Conservation (phyloP, 2,113 vertebrate genomes). For the Lasiurus cinereus region DNA sequence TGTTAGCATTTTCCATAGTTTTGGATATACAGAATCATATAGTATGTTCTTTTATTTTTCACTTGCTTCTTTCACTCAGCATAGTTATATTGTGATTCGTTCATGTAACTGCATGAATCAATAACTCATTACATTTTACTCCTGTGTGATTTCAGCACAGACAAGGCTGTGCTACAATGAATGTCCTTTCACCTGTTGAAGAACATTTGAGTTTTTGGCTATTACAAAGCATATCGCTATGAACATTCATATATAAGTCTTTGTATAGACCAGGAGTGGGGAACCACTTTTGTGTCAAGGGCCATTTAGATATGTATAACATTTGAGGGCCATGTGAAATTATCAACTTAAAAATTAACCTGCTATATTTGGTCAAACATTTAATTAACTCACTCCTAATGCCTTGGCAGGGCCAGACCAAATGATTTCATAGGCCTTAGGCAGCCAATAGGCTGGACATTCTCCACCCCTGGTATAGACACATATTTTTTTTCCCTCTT, state of each 20-base stretch:
- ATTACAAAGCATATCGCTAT: not conserved
- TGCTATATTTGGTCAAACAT: no score
- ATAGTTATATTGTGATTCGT: not conserved
- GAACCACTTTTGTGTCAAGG: no score
- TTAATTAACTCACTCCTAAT: no score
- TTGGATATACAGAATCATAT: not conserved
- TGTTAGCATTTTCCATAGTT: not conserved
- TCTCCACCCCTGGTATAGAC: not conserved
- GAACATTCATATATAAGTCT: not conserved
- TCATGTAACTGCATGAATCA: not conserved
- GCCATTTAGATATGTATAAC: no score
- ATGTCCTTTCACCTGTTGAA: not conserved
- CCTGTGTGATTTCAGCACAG: not conserved
- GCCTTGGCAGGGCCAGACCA: no score
- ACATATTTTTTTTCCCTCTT: conserved; percentile 10
- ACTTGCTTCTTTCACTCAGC: not conserved
- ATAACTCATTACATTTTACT: conserved; percentile 13
- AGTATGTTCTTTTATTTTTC: not conserved
- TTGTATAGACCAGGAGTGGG: not conserved
- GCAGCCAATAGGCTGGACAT: no score
- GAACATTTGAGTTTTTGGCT: not conserved
- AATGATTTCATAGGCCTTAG: no score
- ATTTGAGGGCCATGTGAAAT: no score
- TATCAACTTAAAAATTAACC: no score
- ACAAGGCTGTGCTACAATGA: no score